Evolutionary conservation across 2,888 invertebrate genomes (phyloP), one percentile per base, ranked within the genome.

Genomic region (Caenorhabditis macrosperma): DNA sequence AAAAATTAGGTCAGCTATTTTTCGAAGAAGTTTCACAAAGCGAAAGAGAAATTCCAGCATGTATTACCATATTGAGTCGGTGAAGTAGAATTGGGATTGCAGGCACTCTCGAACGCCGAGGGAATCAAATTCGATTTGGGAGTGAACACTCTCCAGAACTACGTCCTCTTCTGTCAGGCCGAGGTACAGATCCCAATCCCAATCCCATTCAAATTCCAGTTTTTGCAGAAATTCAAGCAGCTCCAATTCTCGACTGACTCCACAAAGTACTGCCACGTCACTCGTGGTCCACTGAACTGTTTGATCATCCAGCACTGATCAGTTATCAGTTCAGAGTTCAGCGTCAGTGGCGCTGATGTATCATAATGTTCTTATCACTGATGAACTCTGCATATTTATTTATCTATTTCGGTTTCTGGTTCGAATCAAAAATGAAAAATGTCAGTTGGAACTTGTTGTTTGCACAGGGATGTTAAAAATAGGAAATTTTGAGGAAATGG

Each of bases 161-260:
- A 72, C 26, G 72, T 72, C 15, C 64, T 72, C 12, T 72, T 72
- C 46, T 72, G 72, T 64, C 72, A 72, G 26, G 33, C 72, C 2
- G 72, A 72, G 63, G 72, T 63, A 9, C n/a, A n/a, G n/a, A 26
- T 5, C 12, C 24, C 20, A 26, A 22, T 7, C 17, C n/a, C 20
- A 7, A 7, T 5, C n/a, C 20, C 10, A 46, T 15, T 5, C 46
- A 50, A 24, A 24, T 30, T n/a, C 10, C 15, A n/a, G 4, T 15
- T 41, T 26, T 68, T 69, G 20, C 63, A 72, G 63, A 72, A 72
- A 17, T 72, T 72, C 72, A 55, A 63, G 15, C 55, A 63, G n/a
- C 48, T 72, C 9, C 72, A 72, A 64, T 72, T 72, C 63, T 64
- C 72, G 17, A 72, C 72, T 12, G 72, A 72, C 33, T 72, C 72